Percentiles rank a stretch among this genome's conserved stretches.
Evolutionary conservation across 2,113 vertebrate genomes (phyloP).

Genomic region (Lutjanus erythropterus): DNA sequence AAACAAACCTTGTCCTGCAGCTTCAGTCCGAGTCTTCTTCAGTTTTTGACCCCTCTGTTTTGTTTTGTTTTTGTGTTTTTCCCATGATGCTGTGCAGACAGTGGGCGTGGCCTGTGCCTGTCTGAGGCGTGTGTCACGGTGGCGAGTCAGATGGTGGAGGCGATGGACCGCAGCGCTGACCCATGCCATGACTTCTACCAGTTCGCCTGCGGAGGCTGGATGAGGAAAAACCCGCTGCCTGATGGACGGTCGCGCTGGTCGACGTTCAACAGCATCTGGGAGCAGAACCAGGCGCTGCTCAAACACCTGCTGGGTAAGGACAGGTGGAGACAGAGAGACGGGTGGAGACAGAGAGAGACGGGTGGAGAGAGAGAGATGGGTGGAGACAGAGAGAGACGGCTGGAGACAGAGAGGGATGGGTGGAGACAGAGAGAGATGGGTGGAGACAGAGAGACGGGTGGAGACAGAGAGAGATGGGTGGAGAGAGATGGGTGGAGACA

Average conservation of each 20-base stretch:
- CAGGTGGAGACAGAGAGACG: neutral
- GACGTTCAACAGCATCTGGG: slow-evolving; percentile 98
- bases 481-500: neutral
- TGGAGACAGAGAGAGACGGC: no score
- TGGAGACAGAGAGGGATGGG: no score
- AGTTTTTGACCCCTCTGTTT: neutral
- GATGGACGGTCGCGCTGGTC: slow-evolving; percentile 96
- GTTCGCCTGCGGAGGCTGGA: slow-evolving; percentile 97
- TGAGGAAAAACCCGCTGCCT: slow-evolving; percentile 94
- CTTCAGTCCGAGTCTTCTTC: neutral
- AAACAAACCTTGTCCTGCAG: no score
- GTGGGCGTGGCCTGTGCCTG: slow-evolving; percentile 89
- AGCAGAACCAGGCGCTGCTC: slow-evolving; percentile 97
- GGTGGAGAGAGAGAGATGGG: no score
- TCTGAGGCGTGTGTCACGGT: slow-evolving; percentile 93
- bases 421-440: no score
- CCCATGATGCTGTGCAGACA: slow-evolving; percentile 78
- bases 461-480: neutral
- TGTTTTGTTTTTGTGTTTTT: no score
- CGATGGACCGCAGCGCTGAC: slow-evolving; percentile 89
- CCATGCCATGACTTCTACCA: slow-evolving; percentile 99
- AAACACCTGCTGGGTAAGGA: slow-evolving; percentile 94
- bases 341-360: neutral
- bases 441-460: no score
- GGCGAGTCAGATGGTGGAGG: slow-evolving; percentile 94